Base-by-base conservation (phyloP, 2,113 vertebrate genomes). In the Pelobates fuscus region DNA sequence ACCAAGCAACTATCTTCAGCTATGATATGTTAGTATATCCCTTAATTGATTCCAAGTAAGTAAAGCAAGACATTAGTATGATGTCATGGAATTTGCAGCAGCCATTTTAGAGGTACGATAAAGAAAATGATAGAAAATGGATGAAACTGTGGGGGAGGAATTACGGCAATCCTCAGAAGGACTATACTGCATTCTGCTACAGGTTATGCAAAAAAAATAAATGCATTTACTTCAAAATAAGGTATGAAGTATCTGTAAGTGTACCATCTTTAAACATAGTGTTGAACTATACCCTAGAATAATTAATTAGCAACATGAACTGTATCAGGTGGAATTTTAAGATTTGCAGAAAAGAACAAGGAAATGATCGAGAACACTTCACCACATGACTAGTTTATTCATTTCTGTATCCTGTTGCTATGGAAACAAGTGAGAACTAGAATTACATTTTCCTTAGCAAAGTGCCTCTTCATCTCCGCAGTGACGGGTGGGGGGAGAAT, bases 341-440 rank as follows among this genome's bases (percentile, higher is more conserved):
- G 72, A 54, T 59, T 67, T 67, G 65, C 64, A 46, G 65, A 59
- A 57, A 61, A 52, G 64, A 60, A 67, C 27, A 75, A 67, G 54
- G 37, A 77, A 68, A 77, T 77, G 64, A 77, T 68, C 41, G 21
- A 67, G 72, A 76, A 76, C 72, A 67, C 58, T 77, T 67, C 65
- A 67, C 64, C 57, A 77, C 64, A 77, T 77, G 73, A 77, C 64
- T 77, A 68, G 37, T 77, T 77, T 77, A 68, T 77, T 67, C 73
- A 77, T 77, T 77, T 67, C 73, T 68, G 73, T 52, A 44, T 61
- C 46, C 54, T 29, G 73, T 77, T 77, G 55, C 64, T 27, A 68
- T 77, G 44, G 73, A 77, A 77, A 77, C 73, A 67, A 77, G 55
- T 32, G 24, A 77, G 73, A 61, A 68, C 25, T 68, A 77, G 73